Conservation (phyloP, 2,113 vertebrate genomes). For the Connochaetes taurinus region DNA sequence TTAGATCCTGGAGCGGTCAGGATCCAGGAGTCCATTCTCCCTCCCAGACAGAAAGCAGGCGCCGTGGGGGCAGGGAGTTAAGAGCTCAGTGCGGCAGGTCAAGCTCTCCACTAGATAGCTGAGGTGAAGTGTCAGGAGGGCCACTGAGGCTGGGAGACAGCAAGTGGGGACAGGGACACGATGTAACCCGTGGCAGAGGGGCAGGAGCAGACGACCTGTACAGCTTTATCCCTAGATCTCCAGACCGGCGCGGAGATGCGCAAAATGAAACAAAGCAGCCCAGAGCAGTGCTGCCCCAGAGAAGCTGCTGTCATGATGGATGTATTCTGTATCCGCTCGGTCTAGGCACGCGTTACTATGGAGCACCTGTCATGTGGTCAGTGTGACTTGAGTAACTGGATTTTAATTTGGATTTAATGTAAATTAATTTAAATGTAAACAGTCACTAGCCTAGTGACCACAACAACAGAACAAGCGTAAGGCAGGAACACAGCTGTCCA, state of each 20-base stretch:
- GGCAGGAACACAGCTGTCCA: background rate
- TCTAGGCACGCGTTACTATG: background rate
- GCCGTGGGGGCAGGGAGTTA: fast-evolving
- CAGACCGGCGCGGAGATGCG: background rate
- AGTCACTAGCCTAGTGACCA: background rate
- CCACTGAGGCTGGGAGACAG: background rate
- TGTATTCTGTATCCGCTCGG: fast-evolving
- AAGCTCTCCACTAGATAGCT: background rate
- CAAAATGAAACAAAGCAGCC: background rate
- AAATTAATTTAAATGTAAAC: background rate
- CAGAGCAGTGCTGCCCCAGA: background rate
- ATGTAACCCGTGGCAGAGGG: background rate
- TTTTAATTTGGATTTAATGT: background rate
- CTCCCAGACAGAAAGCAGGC: background rate
- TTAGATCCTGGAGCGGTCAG: background rate
- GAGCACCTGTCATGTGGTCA: background rate
- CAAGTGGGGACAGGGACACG: background rate
- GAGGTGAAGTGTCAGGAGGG: background rate
- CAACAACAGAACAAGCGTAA: background rate
- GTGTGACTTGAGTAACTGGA: background rate
- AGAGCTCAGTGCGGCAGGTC: background rate
- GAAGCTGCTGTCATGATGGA: background rate
- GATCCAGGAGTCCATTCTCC: background rate
- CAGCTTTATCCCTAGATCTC: background rate
- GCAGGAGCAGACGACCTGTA: background rate